Evolutionary conservation across 2,113 vertebrate genomes (phyloP).

Genomic region (Centropus bengalensis): DNA sequence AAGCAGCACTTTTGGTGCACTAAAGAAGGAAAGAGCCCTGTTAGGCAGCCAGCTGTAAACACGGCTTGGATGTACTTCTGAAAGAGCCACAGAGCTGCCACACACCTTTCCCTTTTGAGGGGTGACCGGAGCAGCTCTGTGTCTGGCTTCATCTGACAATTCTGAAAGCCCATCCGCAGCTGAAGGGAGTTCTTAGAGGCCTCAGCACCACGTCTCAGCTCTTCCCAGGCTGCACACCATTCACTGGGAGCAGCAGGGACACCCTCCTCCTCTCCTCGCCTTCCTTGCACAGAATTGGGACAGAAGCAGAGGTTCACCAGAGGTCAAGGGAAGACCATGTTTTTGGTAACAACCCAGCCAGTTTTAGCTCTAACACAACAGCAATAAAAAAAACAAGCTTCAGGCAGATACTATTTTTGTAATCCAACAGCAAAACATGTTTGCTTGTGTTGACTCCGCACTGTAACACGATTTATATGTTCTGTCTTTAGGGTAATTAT

Average conservation of each 20-base stretch:
- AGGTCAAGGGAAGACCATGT: not conserved
- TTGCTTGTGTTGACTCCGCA: conserved; percentile 68
- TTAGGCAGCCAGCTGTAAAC: rapidly evolving
- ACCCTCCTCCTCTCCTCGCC: not conserved
- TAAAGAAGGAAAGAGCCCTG: rapidly evolving
- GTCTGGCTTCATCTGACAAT: not conserved
- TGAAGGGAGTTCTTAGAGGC: not conserved
- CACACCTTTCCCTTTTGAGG: rapidly evolving
- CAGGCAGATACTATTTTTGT: conserved; percentile 61
- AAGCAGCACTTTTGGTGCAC: rapidly evolving
- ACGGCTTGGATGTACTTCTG: rapidly evolving
- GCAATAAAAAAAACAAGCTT: conserved; percentile 12
- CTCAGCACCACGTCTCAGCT: not conserved
- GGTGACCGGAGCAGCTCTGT: not conserved
- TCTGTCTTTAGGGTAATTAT: conserved; percentile 74
- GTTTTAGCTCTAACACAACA: conserved; percentile 16
- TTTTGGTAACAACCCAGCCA: conserved; percentile 22
- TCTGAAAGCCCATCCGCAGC: too few relatives aligned
- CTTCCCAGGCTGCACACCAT: rapidly evolving
- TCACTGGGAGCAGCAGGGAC: not conserved
- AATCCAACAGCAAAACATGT: conserved; percentile 64
- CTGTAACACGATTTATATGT: conserved; percentile 67
- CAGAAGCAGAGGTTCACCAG: not conserved
- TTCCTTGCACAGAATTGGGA: not conserved
- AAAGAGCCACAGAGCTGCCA: not conserved